These are phyloP conservation scores for Plotosus lineatus DNA, from an alignment of 2,113 vertebrate genomes.

Conservation along the genomic window DNA sequence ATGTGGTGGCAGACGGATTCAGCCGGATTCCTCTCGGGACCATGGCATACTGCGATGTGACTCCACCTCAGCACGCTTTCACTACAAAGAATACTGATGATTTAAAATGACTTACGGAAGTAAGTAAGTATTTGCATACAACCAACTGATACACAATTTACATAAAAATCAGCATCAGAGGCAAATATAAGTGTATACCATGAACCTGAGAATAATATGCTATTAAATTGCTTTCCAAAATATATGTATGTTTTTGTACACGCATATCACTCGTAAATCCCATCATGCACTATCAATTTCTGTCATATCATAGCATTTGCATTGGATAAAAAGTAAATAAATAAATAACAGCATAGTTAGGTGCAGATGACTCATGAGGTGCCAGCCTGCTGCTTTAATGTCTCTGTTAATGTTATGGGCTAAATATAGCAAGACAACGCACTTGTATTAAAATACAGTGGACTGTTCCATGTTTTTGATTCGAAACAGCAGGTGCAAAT, in stretches of 20 bases:
- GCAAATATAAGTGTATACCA: background rate
- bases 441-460: slow-evolving; percentile 47
- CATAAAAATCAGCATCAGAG: slow-evolving; percentile 3
- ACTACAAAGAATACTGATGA: slow-evolving; percentile 1
- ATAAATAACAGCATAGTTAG: slow-evolving; percentile 25
- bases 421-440: slow-evolving; percentile 33
- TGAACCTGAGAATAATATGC: background rate
- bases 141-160: slow-evolving; percentile 21
- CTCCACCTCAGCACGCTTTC: slow-evolving; percentile 27
- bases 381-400: slow-evolving; percentile 34
- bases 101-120: slow-evolving; percentile 6
- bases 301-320: background rate
- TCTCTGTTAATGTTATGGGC: slow-evolving; percentile 30
- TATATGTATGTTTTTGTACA: background rate
- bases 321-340: slow-evolving; percentile 7
- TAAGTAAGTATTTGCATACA: background rate
- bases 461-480: slow-evolving; percentile 46
- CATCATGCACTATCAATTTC: background rate
- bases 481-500: slow-evolving; percentile 44
- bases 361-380: slow-evolving; percentile 42
- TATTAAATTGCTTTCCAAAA: slow-evolving; percentile 15
- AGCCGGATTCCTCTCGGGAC: slow-evolving; percentile 24
- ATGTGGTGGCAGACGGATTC: slow-evolving; percentile 7
- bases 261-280: background rate
- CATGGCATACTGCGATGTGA: slow-evolving; percentile 27